Evolutionary conservation across 2,797 vertebrate genomes (phyloP).

Genomic region (Halcyon smyrnensis): DNA sequence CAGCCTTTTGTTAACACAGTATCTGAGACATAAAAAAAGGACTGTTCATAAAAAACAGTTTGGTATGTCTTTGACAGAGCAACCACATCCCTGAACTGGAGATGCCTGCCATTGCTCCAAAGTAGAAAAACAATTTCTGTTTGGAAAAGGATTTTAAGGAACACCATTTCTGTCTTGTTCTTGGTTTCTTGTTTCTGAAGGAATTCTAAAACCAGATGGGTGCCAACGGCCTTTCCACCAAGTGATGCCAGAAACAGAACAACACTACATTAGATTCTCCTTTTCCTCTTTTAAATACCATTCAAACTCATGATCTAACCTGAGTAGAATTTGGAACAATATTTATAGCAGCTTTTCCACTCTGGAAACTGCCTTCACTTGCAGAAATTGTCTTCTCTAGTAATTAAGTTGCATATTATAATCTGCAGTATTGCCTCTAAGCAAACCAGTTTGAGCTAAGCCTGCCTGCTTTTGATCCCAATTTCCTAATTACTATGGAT

Average conservation of each 20-base stretch:
- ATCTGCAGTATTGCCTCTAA: neutral
- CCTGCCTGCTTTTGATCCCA: neutral
- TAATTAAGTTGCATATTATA: slow-evolving; percentile 19
- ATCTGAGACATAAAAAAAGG: neutral
- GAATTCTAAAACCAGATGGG: neutral
- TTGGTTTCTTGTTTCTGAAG: slow-evolving; percentile 2
- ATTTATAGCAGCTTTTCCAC: slow-evolving; percentile 29
- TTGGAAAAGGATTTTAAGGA: neutral
- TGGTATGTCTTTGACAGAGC: neutral
- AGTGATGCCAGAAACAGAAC: neutral
- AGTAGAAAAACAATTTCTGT: neutral
- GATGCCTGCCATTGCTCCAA: neutral
- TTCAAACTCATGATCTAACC: slow-evolving; percentile 3
- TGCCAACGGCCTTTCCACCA: neutral
- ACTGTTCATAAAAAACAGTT: neutral
- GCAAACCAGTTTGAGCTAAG: slow-evolving; percentile 6
- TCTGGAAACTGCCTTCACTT: slow-evolving; percentile 18
- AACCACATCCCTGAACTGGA: neutral
- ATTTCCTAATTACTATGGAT: slow-evolving; percentile 37
- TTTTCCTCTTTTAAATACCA: neutral
- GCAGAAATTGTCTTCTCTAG: neutral
- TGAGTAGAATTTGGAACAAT: neutral
- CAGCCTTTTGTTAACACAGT: neutral
- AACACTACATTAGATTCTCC: neutral
- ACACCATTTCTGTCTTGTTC: neutral